phyloP scores from a whole-genome alignment of 2,113 vertebrate genomes.

The Atractosteus spatula region DNA sequence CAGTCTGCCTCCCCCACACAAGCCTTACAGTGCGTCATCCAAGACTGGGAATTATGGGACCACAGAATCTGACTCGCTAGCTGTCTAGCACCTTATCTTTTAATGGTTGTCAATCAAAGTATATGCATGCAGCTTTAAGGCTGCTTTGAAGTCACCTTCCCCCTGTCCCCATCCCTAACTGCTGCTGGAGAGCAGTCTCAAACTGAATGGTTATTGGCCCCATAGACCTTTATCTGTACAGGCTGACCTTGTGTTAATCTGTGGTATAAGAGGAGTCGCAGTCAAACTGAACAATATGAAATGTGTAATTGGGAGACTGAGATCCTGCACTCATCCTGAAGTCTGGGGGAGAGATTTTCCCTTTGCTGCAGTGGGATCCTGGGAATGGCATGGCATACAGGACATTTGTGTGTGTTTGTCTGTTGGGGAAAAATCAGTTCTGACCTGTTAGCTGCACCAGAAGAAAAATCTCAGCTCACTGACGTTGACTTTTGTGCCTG shows the following conservation, averaged over 20 bases:
- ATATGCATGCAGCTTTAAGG: constrained; percentile 14
- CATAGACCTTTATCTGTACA: constrained; percentile 8
- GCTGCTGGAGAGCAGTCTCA: neutral
- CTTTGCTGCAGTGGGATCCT: constrained; percentile 35
- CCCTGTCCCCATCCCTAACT: neutral
- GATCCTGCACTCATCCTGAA: neutral
- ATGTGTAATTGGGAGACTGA: neutral
- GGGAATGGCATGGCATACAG: constrained; percentile 10
- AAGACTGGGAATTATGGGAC: neutral
- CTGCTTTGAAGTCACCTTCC: constrained; percentile 6
- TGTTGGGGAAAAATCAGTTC: constrained; percentile 28
- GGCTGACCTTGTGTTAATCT: neutral
- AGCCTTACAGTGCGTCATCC: neutral
- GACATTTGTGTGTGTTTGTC: constrained; percentile 14
- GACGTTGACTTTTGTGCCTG: no score
- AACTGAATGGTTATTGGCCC: constrained; percentile 3
- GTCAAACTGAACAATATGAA: neutral
- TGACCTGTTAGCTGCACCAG: constrained; percentile 16
- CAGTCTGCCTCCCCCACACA: neutral
- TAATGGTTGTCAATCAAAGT: constrained; percentile 44
- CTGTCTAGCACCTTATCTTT: constrained; percentile 39
- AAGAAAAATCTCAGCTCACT: no score
- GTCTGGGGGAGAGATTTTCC: constrained; percentile 11
- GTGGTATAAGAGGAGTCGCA: neutral
- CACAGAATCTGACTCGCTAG: constrained; percentile 21